Evolutionary conservation across 2,113 vertebrate genomes (phyloP).

Genomic region (Takifugu flavidus): DNA sequence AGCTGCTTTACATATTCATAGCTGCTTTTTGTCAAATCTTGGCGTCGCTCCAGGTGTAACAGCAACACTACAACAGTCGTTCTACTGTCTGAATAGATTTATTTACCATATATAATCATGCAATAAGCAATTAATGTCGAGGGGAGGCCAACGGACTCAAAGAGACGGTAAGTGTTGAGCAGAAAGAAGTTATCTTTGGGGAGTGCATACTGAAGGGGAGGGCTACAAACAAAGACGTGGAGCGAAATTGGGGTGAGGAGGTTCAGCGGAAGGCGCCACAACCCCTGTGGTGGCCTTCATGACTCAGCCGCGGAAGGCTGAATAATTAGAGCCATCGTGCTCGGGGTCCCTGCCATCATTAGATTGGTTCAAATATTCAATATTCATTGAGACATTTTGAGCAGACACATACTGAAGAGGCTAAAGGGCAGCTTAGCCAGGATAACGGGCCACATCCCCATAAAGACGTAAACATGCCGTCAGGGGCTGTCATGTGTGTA

Average conservation of each 20-base stretch:
- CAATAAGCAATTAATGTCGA: constrained; percentile 38
- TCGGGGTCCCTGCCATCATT: constrained; percentile 53
- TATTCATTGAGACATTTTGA: constrained; percentile 68
- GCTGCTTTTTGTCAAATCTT: constrained; percentile 43
- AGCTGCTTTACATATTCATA: constrained; percentile 54
- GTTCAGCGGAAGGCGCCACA: constrained; percentile 14
- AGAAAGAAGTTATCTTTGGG: not conserved
- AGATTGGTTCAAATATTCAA: constrained; percentile 50
- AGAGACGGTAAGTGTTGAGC: not conserved
- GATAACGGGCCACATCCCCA: constrained; percentile 23
- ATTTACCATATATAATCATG: constrained; percentile 48
- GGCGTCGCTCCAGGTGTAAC: constrained; percentile 47
- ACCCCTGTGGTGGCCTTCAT: constrained; percentile 29
- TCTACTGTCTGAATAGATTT: constrained; percentile 31
- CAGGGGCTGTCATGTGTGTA: not conserved
- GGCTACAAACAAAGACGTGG: not conserved
- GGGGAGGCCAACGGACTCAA: too few relatives aligned
- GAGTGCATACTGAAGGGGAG: constrained; percentile 1
- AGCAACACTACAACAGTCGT: constrained; percentile 46
- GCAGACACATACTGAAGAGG: constrained; percentile 21
- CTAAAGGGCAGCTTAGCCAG: constrained; percentile 51
- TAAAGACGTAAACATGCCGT: constrained; percentile 18
- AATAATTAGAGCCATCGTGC: constrained; percentile 47
- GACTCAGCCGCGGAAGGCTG: constrained; percentile 46
- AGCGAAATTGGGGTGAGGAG: constrained; percentile 27